phyloP scores from a whole-genome alignment of 2,113 vertebrate species.

The Dolichotis patagonum region DNA sequence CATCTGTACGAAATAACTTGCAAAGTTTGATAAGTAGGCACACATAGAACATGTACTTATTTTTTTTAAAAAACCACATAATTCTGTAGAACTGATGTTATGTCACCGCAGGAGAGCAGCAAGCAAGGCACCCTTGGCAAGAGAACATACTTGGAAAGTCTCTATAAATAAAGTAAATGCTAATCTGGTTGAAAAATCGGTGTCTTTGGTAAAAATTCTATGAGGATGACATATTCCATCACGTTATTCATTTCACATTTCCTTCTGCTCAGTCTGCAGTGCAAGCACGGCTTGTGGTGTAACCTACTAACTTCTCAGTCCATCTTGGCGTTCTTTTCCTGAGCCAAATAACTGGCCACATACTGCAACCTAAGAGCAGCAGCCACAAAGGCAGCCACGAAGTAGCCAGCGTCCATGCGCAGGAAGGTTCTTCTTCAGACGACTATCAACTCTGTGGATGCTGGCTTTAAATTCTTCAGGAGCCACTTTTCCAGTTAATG shows the following conservation, averaged over 20 bases:
- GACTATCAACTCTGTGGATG: too few species aligned
- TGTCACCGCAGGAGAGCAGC: constrained; percentile 90
- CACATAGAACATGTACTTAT: constrained; percentile 85
- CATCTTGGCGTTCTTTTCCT: constrained; percentile 93
- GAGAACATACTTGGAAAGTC: constrained; percentile 90
- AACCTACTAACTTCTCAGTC: constrained; percentile 99
- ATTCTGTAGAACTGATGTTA: constrained; percentile 88
- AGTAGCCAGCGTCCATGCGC: too few species aligned
- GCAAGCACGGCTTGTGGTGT: constrained; percentile 99
- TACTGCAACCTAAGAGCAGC: too few species aligned
- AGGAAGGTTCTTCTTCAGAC: too few species aligned
- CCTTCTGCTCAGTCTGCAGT: constrained; percentile 98
- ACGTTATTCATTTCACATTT: constrained; percentile 99
- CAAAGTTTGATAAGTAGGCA: constrained; percentile 86
- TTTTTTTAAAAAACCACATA: constrained; percentile 84
- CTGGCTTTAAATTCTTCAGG: too few species aligned
- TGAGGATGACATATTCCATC: constrained; percentile 99
- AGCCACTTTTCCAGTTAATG: too few species aligned
- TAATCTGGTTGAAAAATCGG: constrained; percentile 99
- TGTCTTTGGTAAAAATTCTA: constrained; percentile 99
- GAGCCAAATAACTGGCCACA: too few species aligned
- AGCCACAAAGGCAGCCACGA: too few species aligned
- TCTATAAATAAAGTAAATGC: constrained; percentile 86
- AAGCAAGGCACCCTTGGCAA: constrained; percentile 96
- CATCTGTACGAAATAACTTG: constrained; percentile 86